phyloP scores from a whole-genome alignment of 2,888 invertebrate genomes.

The Serripes groenlandicus region DNA sequence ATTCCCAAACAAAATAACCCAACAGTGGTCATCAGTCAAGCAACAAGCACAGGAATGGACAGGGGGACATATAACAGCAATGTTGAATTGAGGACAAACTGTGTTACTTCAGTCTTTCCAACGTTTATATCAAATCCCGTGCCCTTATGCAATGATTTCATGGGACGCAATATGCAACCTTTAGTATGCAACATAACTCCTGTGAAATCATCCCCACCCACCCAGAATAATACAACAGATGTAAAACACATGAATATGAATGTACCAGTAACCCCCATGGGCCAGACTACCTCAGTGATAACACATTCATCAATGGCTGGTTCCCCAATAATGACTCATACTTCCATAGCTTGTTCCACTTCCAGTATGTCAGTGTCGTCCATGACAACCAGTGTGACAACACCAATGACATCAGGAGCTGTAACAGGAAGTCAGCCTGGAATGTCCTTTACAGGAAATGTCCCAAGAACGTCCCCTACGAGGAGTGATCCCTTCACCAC shows the following conservation, averaged over 20 bases:
- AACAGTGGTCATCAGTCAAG: too few relatives aligned
- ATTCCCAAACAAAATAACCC: too few relatives aligned
- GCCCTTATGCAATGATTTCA: background rate
- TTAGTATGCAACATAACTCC: background rate
- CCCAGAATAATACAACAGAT: background rate
- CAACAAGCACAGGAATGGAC: too few relatives aligned
- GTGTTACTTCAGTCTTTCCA: too few relatives aligned
- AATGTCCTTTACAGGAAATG: background rate
- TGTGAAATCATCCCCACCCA: background rate
- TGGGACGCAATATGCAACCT: background rate
- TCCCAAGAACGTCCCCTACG: background rate
- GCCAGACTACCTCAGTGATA: slow-evolving; percentile 18
- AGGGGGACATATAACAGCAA: too few relatives aligned
- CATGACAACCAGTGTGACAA: background rate
- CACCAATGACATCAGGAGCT: background rate
- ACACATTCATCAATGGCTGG: slow-evolving; percentile 17
- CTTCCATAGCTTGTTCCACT: slow-evolving; percentile 6
- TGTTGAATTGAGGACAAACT: too few relatives aligned
- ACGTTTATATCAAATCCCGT: too few relatives aligned
- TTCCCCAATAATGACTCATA: slow-evolving; percentile 8
- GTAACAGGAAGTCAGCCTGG: background rate
- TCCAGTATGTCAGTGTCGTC: too few relatives aligned
- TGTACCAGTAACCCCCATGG: background rate
- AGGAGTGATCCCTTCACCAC: slow-evolving; percentile 45
- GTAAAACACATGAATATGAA: background rate